Evolutionary conservation across 2,797 vertebrate genomes (phyloP).

Genomic region (Lepidocolaptes lacrymiger): DNA sequence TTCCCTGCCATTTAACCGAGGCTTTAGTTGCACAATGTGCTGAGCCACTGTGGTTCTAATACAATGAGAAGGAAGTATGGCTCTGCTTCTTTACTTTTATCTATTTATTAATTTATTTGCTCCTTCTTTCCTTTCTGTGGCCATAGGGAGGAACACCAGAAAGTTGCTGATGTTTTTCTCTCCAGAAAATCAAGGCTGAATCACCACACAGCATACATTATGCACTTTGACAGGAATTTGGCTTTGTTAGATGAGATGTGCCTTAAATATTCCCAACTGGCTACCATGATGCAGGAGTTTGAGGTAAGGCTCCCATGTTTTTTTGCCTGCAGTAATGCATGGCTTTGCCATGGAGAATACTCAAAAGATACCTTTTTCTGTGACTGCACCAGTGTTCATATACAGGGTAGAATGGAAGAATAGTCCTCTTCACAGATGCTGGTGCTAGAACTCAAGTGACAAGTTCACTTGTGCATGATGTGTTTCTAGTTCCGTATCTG

Average conservation of each 20-base stretch:
- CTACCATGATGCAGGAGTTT: slow-evolving; percentile 81
- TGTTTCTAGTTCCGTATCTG: background rate
- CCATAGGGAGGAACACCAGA: slow-evolving; percentile 88
- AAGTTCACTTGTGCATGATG: background rate
- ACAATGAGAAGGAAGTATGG: background rate
- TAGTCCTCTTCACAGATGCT: background rate
- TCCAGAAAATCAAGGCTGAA: slow-evolving; percentile 85
- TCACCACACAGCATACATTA: slow-evolving; percentile 87
- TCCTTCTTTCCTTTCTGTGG: background rate
- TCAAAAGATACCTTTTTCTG: background rate
- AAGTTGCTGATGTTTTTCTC: slow-evolving; percentile 90
- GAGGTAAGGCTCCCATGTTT: slow-evolving; percentile 79
- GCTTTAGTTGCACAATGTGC: background rate
- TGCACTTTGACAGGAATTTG: slow-evolving; percentile 88
- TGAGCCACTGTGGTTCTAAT: background rate
- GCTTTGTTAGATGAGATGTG: slow-evolving; percentile 87
- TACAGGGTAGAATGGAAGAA: background rate
- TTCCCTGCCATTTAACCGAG: background rate
- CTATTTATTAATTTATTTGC: background rate
- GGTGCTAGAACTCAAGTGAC: background rate
- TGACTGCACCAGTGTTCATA: background rate
- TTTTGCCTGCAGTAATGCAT: background rate
- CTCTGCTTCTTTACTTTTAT: background rate
- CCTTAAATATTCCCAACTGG: slow-evolving; percentile 79
- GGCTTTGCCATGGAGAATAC: background rate